Conservation (phyloP, 2,797 vertebrate genomes). For the Neostethus bicornis region DNA sequence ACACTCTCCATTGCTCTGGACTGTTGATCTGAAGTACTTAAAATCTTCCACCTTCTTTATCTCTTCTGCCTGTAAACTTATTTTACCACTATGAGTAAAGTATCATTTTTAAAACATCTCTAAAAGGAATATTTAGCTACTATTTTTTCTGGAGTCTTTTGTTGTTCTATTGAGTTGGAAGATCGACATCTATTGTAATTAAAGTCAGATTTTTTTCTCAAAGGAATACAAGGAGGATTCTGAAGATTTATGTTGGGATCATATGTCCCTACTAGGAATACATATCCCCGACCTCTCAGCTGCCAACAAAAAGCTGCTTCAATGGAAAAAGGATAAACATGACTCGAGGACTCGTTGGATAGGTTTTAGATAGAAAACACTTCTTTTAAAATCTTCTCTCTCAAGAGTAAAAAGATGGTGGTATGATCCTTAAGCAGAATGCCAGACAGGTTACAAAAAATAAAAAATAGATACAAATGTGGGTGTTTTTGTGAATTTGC, state of each 20-base stretch:
- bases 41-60: too few species aligned
- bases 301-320: neutral
- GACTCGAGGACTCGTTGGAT: neutral
- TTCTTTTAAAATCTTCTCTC: neutral
- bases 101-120: neutral
- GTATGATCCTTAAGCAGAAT: neutral
- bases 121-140: neutral
- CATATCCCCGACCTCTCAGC: slow-evolving; percentile 5
- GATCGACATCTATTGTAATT: neutral
- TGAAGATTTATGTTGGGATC: slow-evolving; percentile 2
- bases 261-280: slow-evolving; percentile 3
- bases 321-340: neutral
- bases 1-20: too few species aligned
- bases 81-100: neutral
- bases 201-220: neutral
- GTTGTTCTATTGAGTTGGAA: neutral
- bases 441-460: neutral
- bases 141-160: neutral
- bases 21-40: too few species aligned
- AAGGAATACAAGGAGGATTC: neutral
- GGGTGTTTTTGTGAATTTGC: neutral
- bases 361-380: neutral
- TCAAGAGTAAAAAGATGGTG: neutral
- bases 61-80: too few species aligned
- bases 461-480: neutral